A percentile compares a stretch with the other conserved stretches of the same genome.
These are phyloP conservation scores for Sylvilagus floridanus DNA, from an alignment of 2,797 vertebrate genomes.

Conservation along the genomic window DNA sequence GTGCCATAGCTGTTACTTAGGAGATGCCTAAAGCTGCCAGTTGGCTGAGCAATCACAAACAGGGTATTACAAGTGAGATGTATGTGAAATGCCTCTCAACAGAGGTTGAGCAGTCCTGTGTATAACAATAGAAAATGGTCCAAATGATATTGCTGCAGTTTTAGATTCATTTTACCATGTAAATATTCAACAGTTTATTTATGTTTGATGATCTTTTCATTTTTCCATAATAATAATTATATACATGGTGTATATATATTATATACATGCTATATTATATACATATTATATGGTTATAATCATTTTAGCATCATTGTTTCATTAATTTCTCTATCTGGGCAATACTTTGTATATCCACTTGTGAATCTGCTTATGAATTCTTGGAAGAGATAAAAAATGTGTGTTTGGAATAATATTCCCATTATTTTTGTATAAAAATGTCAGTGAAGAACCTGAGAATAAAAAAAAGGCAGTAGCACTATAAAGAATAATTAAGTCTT, in stretches of 20 bases:
- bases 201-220: not conserved
- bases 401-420: not conserved
- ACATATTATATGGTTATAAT: not conserved
- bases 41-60: slow-evolving; percentile 10
- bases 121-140: not conserved
- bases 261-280: not conserved
- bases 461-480: not conserved
- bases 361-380: slow-evolving; percentile 1
- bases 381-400: slow-evolving; percentile 35
- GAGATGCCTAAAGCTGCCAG: not conserved
- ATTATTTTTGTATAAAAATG: slow-evolving; percentile 44
- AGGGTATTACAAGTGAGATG: not conserved
- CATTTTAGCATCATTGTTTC: slow-evolving; percentile 36
- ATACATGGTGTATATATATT: not conserved
- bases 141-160: slow-evolving; percentile 18
- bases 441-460: not conserved
- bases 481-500: slow-evolving; percentile 31
- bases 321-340: slow-evolving; percentile 41
- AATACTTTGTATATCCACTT: slow-evolving; percentile 42
- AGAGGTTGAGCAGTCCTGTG: not conserved
- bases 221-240: slow-evolving; percentile 30
- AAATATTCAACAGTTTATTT: not conserved
- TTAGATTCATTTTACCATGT: slow-evolving; percentile 29
- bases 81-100: not conserved
- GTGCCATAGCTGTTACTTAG: not conserved